Evolutionary conservation across 2,888 invertebrate genomes (phyloP), one percentile per base, ranked within the genome.

Genomic region (Pammene fasciana): DNA sequence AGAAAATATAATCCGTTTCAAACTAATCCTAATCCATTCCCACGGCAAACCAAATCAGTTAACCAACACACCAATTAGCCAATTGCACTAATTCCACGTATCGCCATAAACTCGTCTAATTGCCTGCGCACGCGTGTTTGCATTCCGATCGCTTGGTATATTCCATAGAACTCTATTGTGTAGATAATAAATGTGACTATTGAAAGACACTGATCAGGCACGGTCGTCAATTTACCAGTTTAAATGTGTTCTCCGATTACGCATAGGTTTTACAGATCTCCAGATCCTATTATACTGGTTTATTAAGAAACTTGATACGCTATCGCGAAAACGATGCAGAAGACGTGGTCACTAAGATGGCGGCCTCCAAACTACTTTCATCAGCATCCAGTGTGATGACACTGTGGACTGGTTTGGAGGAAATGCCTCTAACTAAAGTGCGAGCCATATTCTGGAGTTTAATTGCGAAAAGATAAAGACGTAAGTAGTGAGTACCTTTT

Each of bases 341-440:
- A 52, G 26, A 52, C 16, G 10, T 65, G 45, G 48, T 60, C 26
- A 26, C 36, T n/a, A 60, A 67, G 67, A 67, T 59, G 67, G 60
- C 55, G 67, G 61, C 67, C 67, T 67, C 54, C 36, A 54, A 54
- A 55, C 38, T 55, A 46, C 67, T 67, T 67, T 67, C 67, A 67
- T 67, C 67, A 46, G 34, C 11, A 36, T 16, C 18, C 52, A 67
- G 55, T 50, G 43, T 67, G 67, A 67, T 67, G 67, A 66, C 65
- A 64, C 62, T 26, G 5, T 18, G 0, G 11, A 59, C 57, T 59
- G 57, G 57, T 45, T 59, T 7, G 13, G 7, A 50, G 50, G 50
- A 50, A 50, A 50, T 56, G 36, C 14, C 38, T 36, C 18, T n/a
- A 54, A 34, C 18, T n/a, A 54, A 34, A 56, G 55, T 38, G 13